Conservation (phyloP, 2,113 vertebrate species). For the Malurus elegans region DNA sequence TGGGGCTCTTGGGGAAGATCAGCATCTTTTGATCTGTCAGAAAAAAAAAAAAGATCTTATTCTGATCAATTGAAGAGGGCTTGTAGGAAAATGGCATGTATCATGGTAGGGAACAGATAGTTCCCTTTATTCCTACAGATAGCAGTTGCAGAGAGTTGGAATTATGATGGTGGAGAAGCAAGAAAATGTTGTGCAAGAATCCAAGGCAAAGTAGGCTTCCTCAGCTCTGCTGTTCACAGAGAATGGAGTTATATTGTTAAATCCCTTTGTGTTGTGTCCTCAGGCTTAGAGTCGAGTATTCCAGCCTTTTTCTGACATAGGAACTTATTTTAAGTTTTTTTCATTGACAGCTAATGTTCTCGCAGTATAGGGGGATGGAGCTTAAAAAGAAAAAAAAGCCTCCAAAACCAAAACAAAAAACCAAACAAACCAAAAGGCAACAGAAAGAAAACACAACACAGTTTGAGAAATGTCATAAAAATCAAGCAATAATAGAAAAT, state of each 20-base stretch:
- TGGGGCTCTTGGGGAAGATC: neutral
- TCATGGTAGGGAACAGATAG: neutral
- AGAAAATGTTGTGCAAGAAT: neutral
- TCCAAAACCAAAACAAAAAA: neutral
- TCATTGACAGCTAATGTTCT: neutral
- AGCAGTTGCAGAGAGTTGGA: neutral
- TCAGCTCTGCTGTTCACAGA: neutral
- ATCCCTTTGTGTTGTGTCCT: neutral
- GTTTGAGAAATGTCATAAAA: neutral
- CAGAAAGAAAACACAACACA: neutral
- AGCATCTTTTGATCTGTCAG: neutral
- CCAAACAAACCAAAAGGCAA: neutral
- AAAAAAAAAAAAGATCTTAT: neutral
- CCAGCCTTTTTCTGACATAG: neutral
- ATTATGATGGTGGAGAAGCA: neutral
- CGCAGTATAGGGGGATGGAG: neutral
- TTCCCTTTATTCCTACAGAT: neutral
- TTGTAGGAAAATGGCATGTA: neutral
- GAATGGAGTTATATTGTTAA: neutral
- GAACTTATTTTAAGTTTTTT: neutral
- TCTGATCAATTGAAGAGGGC: neutral
- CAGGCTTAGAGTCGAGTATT: neutral
- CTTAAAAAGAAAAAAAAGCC: neutral
- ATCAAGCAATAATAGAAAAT: neutral
- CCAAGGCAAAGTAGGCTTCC: neutral